Conservation (phyloP, 2,888 invertebrate species). For the Himalopsyche anomala region DNA sequence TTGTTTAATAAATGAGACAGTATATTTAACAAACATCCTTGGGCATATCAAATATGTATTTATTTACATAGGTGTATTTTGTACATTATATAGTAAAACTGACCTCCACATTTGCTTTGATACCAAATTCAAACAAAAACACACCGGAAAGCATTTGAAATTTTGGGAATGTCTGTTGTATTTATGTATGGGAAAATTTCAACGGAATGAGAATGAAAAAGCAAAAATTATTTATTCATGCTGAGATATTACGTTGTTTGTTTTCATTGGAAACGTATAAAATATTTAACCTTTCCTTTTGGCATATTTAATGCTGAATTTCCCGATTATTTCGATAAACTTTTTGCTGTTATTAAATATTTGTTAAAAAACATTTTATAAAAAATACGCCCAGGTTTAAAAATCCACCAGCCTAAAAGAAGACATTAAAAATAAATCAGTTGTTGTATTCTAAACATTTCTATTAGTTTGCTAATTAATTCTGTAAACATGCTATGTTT, state of each 20-base stretch:
- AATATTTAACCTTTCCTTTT: slow-evolving; percentile 41
- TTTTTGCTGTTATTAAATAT: slow-evolving; percentile 10
- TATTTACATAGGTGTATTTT: neutral
- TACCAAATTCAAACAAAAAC: slow-evolving; percentile 28
- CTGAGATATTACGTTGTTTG: slow-evolving; percentile 28
- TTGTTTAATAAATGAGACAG: neutral
- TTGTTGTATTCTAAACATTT: too few relatives aligned
- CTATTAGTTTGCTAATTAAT: too few relatives aligned
- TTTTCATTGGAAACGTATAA: slow-evolving; percentile 39
- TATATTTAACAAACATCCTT: neutral
- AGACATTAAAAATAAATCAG: too few relatives aligned
- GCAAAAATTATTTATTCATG: slow-evolving; percentile 46
- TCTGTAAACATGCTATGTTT: too few relatives aligned
- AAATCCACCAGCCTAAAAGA: too few relatives aligned
- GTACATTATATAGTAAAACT: neutral
- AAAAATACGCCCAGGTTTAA: neutral
- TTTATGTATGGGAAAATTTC: slow-evolving; percentile 28
- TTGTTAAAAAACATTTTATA: neutral
- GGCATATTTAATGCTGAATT: neutral
- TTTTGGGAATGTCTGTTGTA: slow-evolving; percentile 2
- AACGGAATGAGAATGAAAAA: slow-evolving; percentile 33
- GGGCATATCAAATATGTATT: neutral
- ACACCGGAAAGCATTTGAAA: slow-evolving; percentile 2
- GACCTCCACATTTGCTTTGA: neutral
- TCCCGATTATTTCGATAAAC: slow-evolving; percentile 15